Percentiles rank a stretch among this genome's conserved stretches.
phyloP scores from a whole-genome alignment of 2,888 invertebrate species.

The Metopia argyrocephala region DNA sequence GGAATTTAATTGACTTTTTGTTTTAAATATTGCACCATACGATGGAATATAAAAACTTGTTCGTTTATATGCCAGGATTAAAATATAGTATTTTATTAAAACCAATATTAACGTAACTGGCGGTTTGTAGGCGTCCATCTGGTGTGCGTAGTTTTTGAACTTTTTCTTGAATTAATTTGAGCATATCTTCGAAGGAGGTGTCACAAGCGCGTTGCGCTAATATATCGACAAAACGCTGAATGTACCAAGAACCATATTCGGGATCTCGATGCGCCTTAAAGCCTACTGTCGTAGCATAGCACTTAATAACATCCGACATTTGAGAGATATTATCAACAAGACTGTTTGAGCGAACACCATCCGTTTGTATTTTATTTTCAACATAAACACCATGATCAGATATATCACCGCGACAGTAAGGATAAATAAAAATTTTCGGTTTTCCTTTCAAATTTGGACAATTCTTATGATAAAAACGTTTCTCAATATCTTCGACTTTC shows the following conservation, averaged over 20 bases:
- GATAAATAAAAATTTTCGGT: constrained; percentile 87
- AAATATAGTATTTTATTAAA: constrained; percentile 83
- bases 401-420: constrained; percentile 81
- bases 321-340: constrained; percentile 33
- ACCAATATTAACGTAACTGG: constrained; percentile 83
- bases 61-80: constrained; percentile 81
- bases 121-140: constrained; percentile 80
- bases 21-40: constrained; percentile 10
- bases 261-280: constrained; percentile 81
- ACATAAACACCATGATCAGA: constrained; percentile 73
- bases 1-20: background rate
- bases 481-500: constrained; percentile 80
- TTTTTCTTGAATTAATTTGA: constrained; percentile 82
- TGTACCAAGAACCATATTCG: constrained; percentile 84
- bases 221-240: constrained; percentile 83
- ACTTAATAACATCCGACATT: constrained; percentile 82
- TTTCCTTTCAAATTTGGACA: constrained; percentile 81
- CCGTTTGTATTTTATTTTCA: constrained; percentile 58
- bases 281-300: constrained; percentile 83
- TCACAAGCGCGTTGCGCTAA: constrained; percentile 83
- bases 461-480: constrained; percentile 81
- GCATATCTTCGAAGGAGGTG: constrained; percentile 82
- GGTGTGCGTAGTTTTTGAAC: constrained; percentile 77
- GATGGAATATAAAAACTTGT: background rate
- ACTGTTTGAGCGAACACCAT: constrained; percentile 35